These are phyloP conservation scores for Cotesia chilonis DNA, from an alignment of 1,140 invertebrate species.

Conservation along the genomic window DNA sequence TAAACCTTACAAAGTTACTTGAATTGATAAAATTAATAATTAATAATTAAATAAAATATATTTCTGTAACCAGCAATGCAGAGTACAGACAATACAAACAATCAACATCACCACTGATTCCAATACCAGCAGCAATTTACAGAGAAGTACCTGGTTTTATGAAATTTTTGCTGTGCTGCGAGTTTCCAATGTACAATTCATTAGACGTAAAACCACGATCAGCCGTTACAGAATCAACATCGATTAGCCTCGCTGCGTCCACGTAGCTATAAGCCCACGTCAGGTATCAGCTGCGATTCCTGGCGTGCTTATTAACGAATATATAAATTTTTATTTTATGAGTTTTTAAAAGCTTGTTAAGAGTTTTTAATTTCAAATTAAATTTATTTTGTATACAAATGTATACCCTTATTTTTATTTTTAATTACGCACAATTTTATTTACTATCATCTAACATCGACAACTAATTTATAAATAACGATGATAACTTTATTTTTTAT, in stretches of 20 bases:
- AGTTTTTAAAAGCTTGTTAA: too few relatives aligned
- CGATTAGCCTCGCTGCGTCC: conserved; percentile 77
- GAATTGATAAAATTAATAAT: background rate
- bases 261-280: conserved; percentile 79
- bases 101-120: conserved; percentile 86
- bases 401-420: too few relatives aligned
- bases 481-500: too few relatives aligned
- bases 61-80: conserved; percentile 70
- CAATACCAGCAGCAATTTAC: conserved; percentile 85
- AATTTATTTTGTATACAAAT: too few relatives aligned
- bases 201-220: conserved; percentile 73
- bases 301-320: conserved; percentile 46
- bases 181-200: conserved; percentile 86
- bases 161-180: conserved; percentile 85
- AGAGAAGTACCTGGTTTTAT: conserved; percentile 81
- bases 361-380: too few relatives aligned
- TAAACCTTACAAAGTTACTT: too few relatives aligned
- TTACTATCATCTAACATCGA: too few relatives aligned
- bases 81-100: conserved; percentile 87
- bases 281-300: conserved; percentile 53
- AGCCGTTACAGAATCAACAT: conserved; percentile 77
- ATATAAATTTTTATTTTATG: background rate
- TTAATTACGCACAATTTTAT: too few relatives aligned
- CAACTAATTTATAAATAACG: too few relatives aligned
- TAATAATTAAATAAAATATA: conserved; percentile 7